Conservation (phyloP, 2,888 invertebrate genomes). For the Tryphoninae sp. region DNA sequence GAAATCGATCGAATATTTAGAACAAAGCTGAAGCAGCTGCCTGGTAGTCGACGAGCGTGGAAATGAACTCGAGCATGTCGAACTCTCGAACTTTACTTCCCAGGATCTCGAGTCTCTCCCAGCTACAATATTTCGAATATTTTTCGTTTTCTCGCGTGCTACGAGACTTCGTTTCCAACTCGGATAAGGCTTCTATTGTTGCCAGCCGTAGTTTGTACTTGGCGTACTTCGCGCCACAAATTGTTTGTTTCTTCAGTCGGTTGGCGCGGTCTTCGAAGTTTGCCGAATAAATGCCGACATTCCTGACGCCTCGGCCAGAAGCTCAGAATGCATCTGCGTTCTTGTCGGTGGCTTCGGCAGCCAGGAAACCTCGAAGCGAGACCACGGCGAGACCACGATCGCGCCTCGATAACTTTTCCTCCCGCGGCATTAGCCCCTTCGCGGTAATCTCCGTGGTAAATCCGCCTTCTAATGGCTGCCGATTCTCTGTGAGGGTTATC, state of each 20-base stretch:
- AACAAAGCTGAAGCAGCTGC: constrained; percentile 41
- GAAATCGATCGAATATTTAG: constrained; percentile 32
- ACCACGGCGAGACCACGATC: constrained; percentile 52
- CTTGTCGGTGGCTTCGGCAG: background rate
- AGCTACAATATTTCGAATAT: too few species aligned
- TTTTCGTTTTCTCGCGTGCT: too few species aligned
- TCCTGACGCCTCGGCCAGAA: constrained; percentile 28
- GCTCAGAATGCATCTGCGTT: constrained; percentile 25
- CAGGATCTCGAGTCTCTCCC: background rate
- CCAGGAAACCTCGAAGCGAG: constrained; percentile 37
- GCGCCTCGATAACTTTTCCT: constrained; percentile 62
- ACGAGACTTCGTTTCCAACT: too few species aligned
- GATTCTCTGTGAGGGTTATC: constrained; percentile 63
- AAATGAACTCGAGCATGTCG: constrained; percentile 64
- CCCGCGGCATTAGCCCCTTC: constrained; percentile 62
- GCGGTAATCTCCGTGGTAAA: constrained; percentile 66
- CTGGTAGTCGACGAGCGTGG: constrained; percentile 49
- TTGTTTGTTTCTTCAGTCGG: background rate
- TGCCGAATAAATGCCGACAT: constrained; percentile 46
- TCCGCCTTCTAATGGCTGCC: constrained; percentile 67
- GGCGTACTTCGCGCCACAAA: background rate
- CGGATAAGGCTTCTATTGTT: too few species aligned
- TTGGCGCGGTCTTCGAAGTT: constrained; percentile 10
- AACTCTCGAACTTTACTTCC: constrained; percentile 24
- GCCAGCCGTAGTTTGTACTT: background rate